A percentile compares a stretch with the other conserved stretches of the same genome.
Conservation (phyloP, 2,888 invertebrate species). For the Mythimna ferrago region DNA sequence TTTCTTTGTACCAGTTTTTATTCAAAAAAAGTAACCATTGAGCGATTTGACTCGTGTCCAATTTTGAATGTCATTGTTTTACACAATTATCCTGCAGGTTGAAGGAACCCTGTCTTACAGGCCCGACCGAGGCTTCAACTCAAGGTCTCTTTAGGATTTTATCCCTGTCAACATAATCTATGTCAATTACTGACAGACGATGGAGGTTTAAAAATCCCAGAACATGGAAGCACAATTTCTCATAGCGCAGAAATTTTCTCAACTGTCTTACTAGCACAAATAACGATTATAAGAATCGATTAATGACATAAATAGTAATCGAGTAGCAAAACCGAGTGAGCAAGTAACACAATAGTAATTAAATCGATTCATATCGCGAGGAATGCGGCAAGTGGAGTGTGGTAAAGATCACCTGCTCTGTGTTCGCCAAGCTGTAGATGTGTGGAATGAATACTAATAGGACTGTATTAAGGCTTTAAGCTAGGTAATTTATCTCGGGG, state of each 20-base stretch:
- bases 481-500: constrained; percentile 47
- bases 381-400: constrained; percentile 78
- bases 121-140: too few relatives aligned
- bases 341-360: constrained; percentile 65
- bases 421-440: constrained; percentile 49
- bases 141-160: too few relatives aligned
- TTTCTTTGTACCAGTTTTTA: not conserved
- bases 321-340: constrained; percentile 60
- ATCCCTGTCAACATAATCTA: not conserved
- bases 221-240: not conserved
- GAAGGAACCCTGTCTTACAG: not conserved
- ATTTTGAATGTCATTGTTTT: not conserved
- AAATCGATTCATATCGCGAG: constrained; percentile 68
- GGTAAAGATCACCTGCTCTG: constrained; percentile 75
- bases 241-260: constrained; percentile 10
- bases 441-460: constrained; percentile 59
- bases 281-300: constrained; percentile 51
- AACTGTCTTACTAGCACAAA: constrained; percentile 39
- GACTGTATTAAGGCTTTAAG: constrained; percentile 34
- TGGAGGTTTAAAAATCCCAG: not conserved
- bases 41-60: not conserved
- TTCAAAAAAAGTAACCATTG: not conserved
- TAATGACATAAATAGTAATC: constrained; percentile 55
- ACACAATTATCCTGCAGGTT: not conserved
- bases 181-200: not conserved